These are phyloP conservation scores for Suricata suricatta DNA, from an alignment of 2,113 vertebrate genomes.

Conservation along the genomic window DNA sequence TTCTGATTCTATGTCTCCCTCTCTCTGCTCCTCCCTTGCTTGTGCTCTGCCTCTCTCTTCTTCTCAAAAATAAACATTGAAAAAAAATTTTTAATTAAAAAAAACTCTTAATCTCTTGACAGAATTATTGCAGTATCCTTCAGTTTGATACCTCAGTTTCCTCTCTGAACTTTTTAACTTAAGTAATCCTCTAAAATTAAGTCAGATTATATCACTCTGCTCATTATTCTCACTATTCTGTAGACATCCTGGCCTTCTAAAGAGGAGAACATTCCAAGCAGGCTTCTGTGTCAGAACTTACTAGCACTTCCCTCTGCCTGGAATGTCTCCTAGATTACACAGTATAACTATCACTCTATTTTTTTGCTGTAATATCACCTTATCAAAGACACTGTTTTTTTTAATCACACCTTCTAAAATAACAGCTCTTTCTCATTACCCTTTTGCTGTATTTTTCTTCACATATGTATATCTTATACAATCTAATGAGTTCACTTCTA, in stretches of 20 bases:
- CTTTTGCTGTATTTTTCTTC: slow-evolving; percentile 17
- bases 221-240: background rate
- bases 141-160: background rate
- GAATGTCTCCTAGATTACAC: background rate
- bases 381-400: background rate
- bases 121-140: background rate
- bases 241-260: background rate
- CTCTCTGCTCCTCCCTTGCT: no score
- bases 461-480: background rate
- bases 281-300: background rate
- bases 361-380: slow-evolving; percentile 34
- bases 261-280: background rate
- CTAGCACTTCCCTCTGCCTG: background rate
- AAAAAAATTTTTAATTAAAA: no score
- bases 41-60: no score
- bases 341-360: background rate
- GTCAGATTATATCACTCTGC: background rate
- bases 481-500: background rate
- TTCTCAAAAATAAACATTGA: no score
- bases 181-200: background rate
- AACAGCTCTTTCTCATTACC: background rate
- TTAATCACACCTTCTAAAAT: background rate
- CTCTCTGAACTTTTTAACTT: background rate
- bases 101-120: background rate
- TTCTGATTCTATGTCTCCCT: no score